Evolutionary conservation across 2,888 invertebrate species (phyloP).

Genomic region (Limnephilus lunatus): DNA sequence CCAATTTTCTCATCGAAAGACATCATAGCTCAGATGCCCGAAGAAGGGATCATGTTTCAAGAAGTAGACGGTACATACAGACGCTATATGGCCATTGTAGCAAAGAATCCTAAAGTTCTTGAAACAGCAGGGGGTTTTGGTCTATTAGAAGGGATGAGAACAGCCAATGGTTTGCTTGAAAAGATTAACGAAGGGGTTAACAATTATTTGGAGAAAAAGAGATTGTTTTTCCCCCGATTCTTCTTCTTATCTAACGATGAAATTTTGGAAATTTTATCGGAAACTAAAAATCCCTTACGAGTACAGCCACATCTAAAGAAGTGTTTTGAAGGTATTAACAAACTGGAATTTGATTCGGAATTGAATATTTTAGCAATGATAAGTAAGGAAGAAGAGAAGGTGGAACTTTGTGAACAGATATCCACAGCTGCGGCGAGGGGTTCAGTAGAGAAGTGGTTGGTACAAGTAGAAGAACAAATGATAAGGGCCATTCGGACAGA

Average conservation of each 20-base stretch:
- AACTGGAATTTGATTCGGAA: constrained; percentile 83
- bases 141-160: constrained; percentile 83
- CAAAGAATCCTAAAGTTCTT: constrained; percentile 81
- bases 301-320: constrained; percentile 92
- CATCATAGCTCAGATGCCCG: constrained; percentile 91
- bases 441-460: constrained; percentile 91
- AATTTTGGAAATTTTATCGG: constrained; percentile 92
- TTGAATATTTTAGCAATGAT: constrained; percentile 87
- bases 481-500: constrained; percentile 83
- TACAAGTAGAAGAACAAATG: constrained; percentile 91
- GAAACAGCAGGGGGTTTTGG: constrained; percentile 82
- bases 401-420: constrained; percentile 79
- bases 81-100: constrained; percentile 80
- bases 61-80: constrained; percentile 84
- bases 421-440: constrained; percentile 86
- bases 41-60: constrained; percentile 87
- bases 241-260: constrained; percentile 95
- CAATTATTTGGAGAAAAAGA: constrained; percentile 89
- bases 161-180: constrained; percentile 84
- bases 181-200: constrained; percentile 90
- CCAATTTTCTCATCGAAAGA: constrained; percentile 93
- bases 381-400: constrained; percentile 86
- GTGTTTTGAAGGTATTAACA: constrained; percentile 91
- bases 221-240: constrained; percentile 90
- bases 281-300: constrained; percentile 90